Conservation (phyloP, 2,888 invertebrate species). For the Pogonocherus hispidulus region DNA sequence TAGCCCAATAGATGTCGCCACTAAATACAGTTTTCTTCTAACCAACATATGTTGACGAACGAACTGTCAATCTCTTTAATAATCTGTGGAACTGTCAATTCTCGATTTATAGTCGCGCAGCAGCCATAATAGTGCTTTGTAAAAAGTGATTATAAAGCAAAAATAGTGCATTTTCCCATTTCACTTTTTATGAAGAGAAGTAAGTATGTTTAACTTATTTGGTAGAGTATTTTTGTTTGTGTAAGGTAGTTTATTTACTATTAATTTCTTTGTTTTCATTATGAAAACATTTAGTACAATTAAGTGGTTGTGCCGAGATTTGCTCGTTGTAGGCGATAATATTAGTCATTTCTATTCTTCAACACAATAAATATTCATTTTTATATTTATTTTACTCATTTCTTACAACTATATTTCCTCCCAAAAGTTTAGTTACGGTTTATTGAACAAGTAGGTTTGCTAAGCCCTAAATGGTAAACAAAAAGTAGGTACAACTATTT, state of each 20-base stretch:
- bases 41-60: constrained; percentile 20
- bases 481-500: background rate
- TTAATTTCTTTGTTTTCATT: constrained; percentile 11
- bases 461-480: background rate
- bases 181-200: constrained; percentile 19
- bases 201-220: background rate
- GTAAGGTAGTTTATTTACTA: background rate
- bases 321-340: constrained; percentile 19
- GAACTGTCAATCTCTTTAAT: no score
- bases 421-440: constrained; percentile 14
- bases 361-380: constrained; percentile 5
- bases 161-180: constrained; percentile 9
- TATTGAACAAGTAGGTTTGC: constrained; percentile 7
- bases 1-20: constrained; percentile 11
- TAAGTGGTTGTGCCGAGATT: constrained; percentile 12
- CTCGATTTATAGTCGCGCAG: constrained; percentile 13
- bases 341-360: constrained; percentile 28
- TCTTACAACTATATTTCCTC: background rate
- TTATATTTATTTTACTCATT: background rate
- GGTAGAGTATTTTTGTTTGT: background rate
- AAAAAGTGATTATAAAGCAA: constrained; percentile 29
- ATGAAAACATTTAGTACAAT: constrained; percentile 16
- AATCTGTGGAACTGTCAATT: constrained; percentile 10
- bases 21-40: background rate
- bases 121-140: constrained; percentile 32